Percentiles rank a stretch among this genome's conserved stretches.
These are phyloP conservation scores for Sylvilagus bachmani DNA, from an alignment of 2,113 vertebrate genomes.

Conservation along the genomic window DNA sequence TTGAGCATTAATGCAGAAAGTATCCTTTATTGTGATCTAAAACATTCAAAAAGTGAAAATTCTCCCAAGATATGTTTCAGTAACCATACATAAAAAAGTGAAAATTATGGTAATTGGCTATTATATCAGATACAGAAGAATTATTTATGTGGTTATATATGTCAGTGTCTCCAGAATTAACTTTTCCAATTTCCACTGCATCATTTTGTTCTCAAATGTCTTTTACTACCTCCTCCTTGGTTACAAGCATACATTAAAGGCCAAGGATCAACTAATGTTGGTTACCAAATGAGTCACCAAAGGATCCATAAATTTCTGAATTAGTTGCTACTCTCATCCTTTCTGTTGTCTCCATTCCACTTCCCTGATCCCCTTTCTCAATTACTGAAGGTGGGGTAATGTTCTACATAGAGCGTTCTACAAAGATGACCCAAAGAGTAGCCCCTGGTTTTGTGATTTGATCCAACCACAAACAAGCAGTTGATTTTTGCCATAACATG, in stretches of 20 bases:
- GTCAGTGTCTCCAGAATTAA: slow-evolving; percentile 4
- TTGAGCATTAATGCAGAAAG: background rate
- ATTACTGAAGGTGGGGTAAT: background rate
- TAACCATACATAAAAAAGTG: background rate
- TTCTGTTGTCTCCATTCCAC: background rate
- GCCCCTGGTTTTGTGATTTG: slow-evolving; percentile 10
- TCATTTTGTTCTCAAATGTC: background rate
- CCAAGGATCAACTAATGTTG: background rate
- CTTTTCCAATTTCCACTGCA: background rate
- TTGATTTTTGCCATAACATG: background rate
- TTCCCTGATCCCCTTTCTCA: background rate
- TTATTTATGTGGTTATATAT: background rate
- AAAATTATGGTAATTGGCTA: background rate
- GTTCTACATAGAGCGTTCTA: background rate
- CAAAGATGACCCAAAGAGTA: background rate
- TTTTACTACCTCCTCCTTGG: background rate
- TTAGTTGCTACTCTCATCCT: background rate
- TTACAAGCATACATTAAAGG: background rate
- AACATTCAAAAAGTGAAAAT: background rate
- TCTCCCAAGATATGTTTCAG: background rate
- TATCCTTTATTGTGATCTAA: background rate
- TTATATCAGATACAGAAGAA: background rate
- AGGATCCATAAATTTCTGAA: background rate
- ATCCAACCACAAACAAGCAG: background rate
- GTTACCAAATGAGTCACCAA: background rate